Evolutionary conservation across 2,888 invertebrate genomes (phyloP).

Genomic region (Nomada fucata): DNA sequence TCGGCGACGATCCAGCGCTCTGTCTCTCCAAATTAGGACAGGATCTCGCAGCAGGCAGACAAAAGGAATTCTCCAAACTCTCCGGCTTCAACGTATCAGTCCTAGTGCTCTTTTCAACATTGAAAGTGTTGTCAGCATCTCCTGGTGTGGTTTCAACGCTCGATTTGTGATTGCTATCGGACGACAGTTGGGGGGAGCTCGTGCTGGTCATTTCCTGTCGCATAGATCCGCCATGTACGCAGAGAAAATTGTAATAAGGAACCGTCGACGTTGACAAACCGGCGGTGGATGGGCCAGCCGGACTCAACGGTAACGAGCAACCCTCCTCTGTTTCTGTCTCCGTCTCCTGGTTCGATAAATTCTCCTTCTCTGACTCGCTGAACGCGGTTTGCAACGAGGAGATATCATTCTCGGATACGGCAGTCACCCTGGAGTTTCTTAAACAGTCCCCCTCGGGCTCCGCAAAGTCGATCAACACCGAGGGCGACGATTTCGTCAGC

Average conservation of each 20-base stretch:
- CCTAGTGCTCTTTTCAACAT: slow-evolving; percentile 47
- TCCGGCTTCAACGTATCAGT: slow-evolving; percentile 73
- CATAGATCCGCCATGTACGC: slow-evolving; percentile 85
- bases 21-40: slow-evolving; percentile 85
- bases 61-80: slow-evolving; percentile 73
- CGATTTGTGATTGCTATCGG: slow-evolving; percentile 60
- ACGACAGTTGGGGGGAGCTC: slow-evolving; percentile 81
- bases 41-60: slow-evolving; percentile 84
- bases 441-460: slow-evolving; percentile 6
- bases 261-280: slow-evolving; percentile 82
- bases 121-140: slow-evolving; percentile 57
- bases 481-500: slow-evolving; percentile 62
- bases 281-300: slow-evolving; percentile 80
- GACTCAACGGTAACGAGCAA: slow-evolving; percentile 81
- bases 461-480: slow-evolving; percentile 73
- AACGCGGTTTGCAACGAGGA: slow-evolving; percentile 77
- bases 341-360: slow-evolving; percentile 76
- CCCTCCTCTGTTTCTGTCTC: slow-evolving; percentile 86
- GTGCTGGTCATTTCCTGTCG: slow-evolving; percentile 83
- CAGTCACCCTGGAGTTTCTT: slow-evolving; percentile 19
- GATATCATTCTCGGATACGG: slow-evolving; percentile 73
- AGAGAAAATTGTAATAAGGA: slow-evolving; percentile 83
- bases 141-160: slow-evolving; percentile 45
- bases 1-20: slow-evolving; percentile 86
- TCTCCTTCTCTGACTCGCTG: slow-evolving; percentile 75